Conservation (phyloP, 2,888 invertebrate genomes). For the Pardosa pseudoannulata region DNA sequence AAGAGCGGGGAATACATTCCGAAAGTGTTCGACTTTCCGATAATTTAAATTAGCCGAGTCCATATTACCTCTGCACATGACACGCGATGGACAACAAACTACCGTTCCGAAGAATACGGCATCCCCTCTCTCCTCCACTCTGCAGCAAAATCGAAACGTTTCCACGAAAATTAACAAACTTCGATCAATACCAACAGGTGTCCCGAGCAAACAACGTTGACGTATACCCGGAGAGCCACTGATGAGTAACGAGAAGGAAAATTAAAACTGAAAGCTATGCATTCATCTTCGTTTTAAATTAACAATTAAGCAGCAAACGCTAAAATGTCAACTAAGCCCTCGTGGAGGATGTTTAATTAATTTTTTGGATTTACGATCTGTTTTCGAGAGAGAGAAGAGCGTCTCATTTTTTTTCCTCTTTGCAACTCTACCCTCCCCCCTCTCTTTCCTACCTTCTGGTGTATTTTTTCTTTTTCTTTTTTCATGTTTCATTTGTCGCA, state of each 20-base stretch:
- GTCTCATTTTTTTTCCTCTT: no score
- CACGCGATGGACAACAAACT: no score
- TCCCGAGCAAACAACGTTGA: not conserved
- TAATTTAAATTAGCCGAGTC: no score
- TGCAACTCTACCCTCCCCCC: no score
- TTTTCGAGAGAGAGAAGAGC: no score
- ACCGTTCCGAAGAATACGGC: no score
- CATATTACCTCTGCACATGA: no score
- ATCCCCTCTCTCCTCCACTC: no score
- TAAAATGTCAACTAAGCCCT: not conserved
- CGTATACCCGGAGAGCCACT: not conserved
- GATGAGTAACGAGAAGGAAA: not conserved
- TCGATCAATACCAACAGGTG: constrained; percentile 11
- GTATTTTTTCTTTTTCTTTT: not conserved
- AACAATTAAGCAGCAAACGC: constrained; percentile 11
- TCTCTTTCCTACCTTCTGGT: not conserved
- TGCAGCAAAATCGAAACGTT: no score
- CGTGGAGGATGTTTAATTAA: not conserved
- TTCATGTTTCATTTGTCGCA: not conserved
- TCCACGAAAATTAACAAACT: not conserved
- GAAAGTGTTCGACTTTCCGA: no score
- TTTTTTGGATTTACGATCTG: not conserved
- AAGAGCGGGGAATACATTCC: no score
- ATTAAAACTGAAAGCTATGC: not conserved
- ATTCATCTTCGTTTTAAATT: constrained; percentile 17